A percentile compares a stretch with the other conserved stretches of the same genome.
Evolutionary conservation across 2,888 invertebrate genomes (phyloP).

Genomic region (Leucophenga maculata): DNA sequence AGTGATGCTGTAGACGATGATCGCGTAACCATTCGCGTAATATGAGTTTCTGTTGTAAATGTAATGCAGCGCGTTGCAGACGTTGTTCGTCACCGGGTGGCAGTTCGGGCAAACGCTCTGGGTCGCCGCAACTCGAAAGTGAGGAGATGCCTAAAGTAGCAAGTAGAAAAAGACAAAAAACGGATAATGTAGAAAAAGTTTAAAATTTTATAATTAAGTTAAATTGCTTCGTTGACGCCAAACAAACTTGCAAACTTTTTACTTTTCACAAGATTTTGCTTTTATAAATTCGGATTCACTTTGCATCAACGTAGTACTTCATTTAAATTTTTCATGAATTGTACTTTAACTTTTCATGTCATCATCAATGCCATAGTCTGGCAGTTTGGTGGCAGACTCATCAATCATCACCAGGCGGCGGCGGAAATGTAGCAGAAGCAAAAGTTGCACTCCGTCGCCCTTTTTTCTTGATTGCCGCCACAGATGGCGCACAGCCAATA

Average conservation of each 20-base stretch:
- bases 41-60: conserved; percentile 87
- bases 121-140: conserved; percentile 85
- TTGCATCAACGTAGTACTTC: background rate
- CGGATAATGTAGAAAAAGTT: conserved; percentile 9
- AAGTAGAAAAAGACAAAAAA: too few relatives aligned
- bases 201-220: conserved; percentile 45
- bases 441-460: too few relatives aligned
- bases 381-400: conserved; percentile 14
- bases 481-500: conserved; percentile 25
- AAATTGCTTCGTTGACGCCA: conserved; percentile 40
- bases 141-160: conserved; percentile 82
- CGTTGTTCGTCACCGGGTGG: conserved; percentile 88
- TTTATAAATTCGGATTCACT: conserved; percentile 11
- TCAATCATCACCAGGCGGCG: conserved; percentile 14
- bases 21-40: conserved; percentile 88
- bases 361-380: conserved; percentile 22
- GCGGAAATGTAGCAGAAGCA: background rate
- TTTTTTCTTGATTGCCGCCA: conserved; percentile 1
- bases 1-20: conserved; percentile 81
- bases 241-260: conserved; percentile 39
- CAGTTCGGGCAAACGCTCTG: conserved; percentile 82
- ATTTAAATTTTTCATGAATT: conserved; percentile 3
- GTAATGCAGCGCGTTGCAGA: conserved; percentile 84
- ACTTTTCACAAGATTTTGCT: background rate
- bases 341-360: conserved; percentile 23